A percentile compares a stretch with the other conserved stretches of the same genome.
These are phyloP conservation scores for Xylocopa sonorina DNA, from an alignment of 1,140 invertebrate genomes.

Conservation along the genomic window DNA sequence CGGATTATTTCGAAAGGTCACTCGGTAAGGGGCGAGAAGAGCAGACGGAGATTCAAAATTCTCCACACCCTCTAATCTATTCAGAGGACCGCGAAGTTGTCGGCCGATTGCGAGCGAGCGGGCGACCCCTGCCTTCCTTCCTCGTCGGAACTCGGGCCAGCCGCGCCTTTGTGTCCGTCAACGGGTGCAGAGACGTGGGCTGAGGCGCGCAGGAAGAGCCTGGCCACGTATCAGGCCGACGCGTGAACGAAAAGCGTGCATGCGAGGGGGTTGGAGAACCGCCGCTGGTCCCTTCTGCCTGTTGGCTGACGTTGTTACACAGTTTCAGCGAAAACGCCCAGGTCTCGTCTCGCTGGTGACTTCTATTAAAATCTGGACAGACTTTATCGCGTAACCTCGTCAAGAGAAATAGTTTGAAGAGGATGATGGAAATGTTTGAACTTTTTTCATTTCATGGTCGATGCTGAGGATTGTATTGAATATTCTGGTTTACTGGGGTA, in stretches of 20 bases:
- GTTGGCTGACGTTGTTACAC: not conserved
- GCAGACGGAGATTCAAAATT: not conserved
- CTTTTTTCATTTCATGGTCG: too few species aligned
- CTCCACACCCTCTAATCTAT: not conserved
- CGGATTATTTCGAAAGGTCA: too few species aligned
- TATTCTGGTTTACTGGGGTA: too few species aligned
- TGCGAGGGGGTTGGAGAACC: not conserved
- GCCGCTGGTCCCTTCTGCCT: not conserved
- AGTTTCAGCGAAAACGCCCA: slow-evolving; percentile 5
- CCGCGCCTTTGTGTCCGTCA: not conserved
- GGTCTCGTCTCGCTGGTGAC: too few species aligned
- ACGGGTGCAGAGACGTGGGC: not conserved
- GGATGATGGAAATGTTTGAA: too few species aligned
- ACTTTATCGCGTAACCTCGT: too few species aligned
- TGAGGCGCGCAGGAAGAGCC: not conserved
- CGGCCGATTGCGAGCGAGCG: not conserved
- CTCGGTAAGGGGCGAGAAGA: too few species aligned
- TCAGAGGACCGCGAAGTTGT: slow-evolving; percentile 7
- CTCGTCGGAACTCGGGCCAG: too few species aligned
- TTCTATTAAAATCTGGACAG: too few species aligned
- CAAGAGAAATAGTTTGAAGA: too few species aligned
- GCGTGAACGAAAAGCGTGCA: not conserved
- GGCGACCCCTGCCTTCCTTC: not conserved
- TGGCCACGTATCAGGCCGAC: not conserved
- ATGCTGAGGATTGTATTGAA: too few species aligned